phyloP scores from a whole-genome alignment of 2,797 vertebrate species.

The Anguilla obscura region DNA sequence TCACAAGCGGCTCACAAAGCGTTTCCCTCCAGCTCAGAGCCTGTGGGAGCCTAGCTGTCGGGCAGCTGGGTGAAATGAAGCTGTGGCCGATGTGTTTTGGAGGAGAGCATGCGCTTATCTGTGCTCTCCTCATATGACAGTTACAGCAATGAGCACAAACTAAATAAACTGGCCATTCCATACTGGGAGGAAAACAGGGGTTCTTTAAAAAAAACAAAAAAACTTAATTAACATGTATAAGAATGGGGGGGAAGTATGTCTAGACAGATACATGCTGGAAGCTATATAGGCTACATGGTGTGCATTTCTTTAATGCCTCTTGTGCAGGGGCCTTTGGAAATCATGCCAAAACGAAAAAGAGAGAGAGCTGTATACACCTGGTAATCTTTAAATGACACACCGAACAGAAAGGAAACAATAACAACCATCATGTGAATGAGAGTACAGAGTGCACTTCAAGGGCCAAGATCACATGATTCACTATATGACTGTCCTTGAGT shows the following conservation, averaged over 20 bases:
- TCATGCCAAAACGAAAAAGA: constrained; percentile 24
- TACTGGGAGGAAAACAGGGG: background rate
- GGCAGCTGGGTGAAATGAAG: background rate
- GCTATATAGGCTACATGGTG: background rate
- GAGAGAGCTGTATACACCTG: constrained; percentile 25
- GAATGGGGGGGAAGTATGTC: background rate
- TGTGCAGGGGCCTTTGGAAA: background rate
- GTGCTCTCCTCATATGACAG: background rate
- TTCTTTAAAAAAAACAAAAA: no score
- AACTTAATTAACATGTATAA: background rate
- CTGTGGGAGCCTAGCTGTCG: background rate
- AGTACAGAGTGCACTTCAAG: background rate
- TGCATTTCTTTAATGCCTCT: background rate
- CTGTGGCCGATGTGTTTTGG: background rate
- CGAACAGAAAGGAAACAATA: background rate
- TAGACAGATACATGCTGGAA: no score
- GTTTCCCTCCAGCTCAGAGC: background rate
- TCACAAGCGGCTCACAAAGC: background rate
- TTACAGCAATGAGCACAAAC: background rate
- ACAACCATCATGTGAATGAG: background rate
- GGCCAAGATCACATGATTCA: background rate
- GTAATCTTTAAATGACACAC: constrained; percentile 14
- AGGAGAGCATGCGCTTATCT: background rate
- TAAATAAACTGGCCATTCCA: background rate
- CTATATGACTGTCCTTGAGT: background rate